Evolutionary conservation across 2,888 invertebrate species (phyloP), one percentile per base, ranked within the genome.

Genomic region (Onthophagus sagittarius): DNA sequence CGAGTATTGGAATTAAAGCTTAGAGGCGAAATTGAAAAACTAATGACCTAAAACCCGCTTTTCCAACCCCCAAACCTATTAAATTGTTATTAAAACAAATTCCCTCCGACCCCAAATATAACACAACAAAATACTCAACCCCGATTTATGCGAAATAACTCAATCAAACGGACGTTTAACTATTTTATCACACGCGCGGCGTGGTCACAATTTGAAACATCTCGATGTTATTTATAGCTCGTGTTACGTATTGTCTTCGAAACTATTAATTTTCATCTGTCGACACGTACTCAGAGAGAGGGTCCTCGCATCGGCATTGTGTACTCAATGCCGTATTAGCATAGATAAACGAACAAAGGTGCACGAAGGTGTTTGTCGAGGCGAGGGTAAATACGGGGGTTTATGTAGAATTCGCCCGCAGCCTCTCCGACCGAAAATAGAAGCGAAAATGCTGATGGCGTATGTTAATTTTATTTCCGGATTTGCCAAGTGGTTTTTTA

Each of bases 301-400:
- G 31, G 67, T 32, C 31, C 67, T 67, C n/a, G 67, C 67, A 67
- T 67, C 31, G 67, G 67, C 67, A 67, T 67, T 67, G 67, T 67
- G 67, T 67, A 67, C 67, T 67, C 32, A 67, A 67, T 67, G 32
- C 31, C 67, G 67, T 32, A 67, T 67, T 67, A 67, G 32, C 67
- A 67, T 67, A 67, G 67, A 67, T 67, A 67, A 67, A 67, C 67
- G 67, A 32, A 67, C 67, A 67, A 67, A 67, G 67, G 67, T 67
- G 67, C 67, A 53, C 39, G 39, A 53, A 53, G 39, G 39, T 53
- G 39, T 53, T 53, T 53, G 39, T 53, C 39, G 39, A 53, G 11
- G 39, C 7, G 39, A 53, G 39, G 39, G 39, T 53, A 53, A 53
- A 53, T 53, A 53, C 39, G 9, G 11, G 39, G 39, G 39, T 53